Conservation (phyloP, 2,888 invertebrate species). For the Eumerus sabulonum region DNA sequence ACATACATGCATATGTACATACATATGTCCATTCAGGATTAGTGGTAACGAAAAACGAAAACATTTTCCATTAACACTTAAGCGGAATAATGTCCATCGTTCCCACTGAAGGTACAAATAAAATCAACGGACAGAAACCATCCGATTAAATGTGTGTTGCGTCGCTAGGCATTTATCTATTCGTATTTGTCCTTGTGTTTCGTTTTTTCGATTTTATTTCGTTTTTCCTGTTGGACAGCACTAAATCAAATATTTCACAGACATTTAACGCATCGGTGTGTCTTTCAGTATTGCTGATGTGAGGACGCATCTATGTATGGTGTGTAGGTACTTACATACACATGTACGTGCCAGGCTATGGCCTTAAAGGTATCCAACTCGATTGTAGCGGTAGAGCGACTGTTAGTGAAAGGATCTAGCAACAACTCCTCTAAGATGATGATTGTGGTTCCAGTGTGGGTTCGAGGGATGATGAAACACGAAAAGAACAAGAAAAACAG, state of each 20-base stretch:
- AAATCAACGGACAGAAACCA: slow-evolving; percentile 5
- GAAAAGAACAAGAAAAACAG: background rate
- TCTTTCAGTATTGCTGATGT: slow-evolving; percentile 26
- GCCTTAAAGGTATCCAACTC: background rate
- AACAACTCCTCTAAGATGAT: slow-evolving; percentile 28
- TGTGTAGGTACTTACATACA: background rate
- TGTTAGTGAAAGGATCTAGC: slow-evolving; percentile 23
- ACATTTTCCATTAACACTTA: slow-evolving; percentile 42
- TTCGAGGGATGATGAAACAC: background rate
- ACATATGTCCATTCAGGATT: slow-evolving; percentile 40
- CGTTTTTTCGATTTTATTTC: slow-evolving; percentile 2
- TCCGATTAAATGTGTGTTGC: background rate
- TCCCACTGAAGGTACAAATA: slow-evolving; percentile 3
- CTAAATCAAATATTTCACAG: slow-evolving; percentile 60
- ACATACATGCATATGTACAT: too few species aligned
- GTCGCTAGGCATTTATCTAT: background rate
- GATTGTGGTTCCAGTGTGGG: slow-evolving; percentile 36
- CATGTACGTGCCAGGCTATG: background rate
- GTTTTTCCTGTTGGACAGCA: slow-evolving; percentile 12
- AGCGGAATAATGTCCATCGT: slow-evolving; percentile 29
- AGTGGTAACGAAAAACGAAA: slow-evolving; percentile 29
- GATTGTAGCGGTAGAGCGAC: background rate
- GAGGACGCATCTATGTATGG: slow-evolving; percentile 33
- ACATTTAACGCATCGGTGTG: slow-evolving; percentile 53
- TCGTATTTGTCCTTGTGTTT: background rate